Evolutionary conservation across 2,797 vertebrate species (phyloP).

Genomic region (Siniperca undulata): DNA sequence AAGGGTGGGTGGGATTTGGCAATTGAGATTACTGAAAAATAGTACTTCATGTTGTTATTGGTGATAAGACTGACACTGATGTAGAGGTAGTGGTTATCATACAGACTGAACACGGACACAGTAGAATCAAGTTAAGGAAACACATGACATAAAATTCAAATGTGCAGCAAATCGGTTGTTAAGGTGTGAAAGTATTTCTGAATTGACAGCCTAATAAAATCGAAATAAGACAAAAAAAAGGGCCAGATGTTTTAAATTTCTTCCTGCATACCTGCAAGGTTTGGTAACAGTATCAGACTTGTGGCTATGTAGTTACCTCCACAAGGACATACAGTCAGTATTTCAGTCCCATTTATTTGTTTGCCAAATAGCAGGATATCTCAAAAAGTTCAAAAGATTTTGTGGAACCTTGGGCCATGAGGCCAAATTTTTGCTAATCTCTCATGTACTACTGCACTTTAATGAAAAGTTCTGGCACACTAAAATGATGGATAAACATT

Average conservation of each 20-base stretch:
- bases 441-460: neutral
- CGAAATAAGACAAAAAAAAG: neutral
- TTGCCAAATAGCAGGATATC: neutral
- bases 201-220: constrained; percentile 6
- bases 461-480: neutral
- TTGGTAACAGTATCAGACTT: neutral
- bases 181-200: constrained; percentile 4
- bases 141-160: constrained; percentile 49
- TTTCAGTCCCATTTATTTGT: neutral
- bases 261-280: neutral
- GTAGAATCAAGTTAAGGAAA: constrained; percentile 66
- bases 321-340: constrained; percentile 16
- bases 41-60: constrained; percentile 75
- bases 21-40: constrained; percentile 71
- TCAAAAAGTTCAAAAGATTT: neutral
- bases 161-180: constrained; percentile 26
- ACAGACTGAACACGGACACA: constrained; percentile 69
- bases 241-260: no score
- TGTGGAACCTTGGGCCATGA: neutral
- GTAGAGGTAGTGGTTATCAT: constrained; percentile 71
- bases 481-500: neutral
- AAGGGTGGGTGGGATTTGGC: constrained; percentile 77
- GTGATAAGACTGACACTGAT: constrained; percentile 57
- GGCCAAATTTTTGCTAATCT: neutral
- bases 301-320: constrained; percentile 4